These are phyloP conservation scores for Aphaenogaster floridana DNA, from an alignment of 1,140 invertebrate genomes.

Conservation along the genomic window DNA sequence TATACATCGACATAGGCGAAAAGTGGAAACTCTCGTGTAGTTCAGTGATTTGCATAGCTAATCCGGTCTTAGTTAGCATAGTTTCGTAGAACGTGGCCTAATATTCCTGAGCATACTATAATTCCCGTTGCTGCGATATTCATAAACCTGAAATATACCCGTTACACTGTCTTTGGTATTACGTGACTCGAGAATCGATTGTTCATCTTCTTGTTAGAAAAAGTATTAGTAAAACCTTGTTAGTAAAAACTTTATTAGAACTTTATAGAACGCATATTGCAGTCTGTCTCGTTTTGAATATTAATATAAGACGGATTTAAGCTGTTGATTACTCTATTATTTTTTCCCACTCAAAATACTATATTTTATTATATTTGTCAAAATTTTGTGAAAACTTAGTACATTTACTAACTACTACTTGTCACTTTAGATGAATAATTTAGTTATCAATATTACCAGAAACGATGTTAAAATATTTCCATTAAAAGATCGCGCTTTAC, in stretches of 20 bases:
- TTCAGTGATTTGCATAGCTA: conserved; percentile 65
- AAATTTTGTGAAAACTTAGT: conserved; percentile 1
- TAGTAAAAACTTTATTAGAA: neutral
- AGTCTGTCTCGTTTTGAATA: neutral
- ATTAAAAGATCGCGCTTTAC: neutral
- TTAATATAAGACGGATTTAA: neutral
- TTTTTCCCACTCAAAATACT: neutral
- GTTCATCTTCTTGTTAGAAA: conserved; percentile 6
- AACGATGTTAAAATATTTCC: neutral
- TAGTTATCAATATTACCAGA: neutral
- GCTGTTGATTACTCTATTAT: neutral
- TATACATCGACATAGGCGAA: conserved; percentile 46
- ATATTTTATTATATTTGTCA: neutral
- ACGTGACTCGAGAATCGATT: conserved; percentile 3
- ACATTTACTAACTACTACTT: neutral
- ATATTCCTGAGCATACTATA: conserved; percentile 24
- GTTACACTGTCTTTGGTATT: conserved; percentile 19
- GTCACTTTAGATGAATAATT: neutral
- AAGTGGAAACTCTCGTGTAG: conserved; percentile 23
- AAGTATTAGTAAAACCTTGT: too few species aligned
- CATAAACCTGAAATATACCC: conserved; percentile 38
- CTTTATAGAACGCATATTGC: neutral
- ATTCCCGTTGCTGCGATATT: conserved; percentile 44
- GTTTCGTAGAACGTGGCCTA: conserved; percentile 21
- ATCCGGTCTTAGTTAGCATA: conserved; percentile 41